phyloP scores from a whole-genome alignment of 2,113 vertebrate genomes.

The Xiphias gladius region DNA sequence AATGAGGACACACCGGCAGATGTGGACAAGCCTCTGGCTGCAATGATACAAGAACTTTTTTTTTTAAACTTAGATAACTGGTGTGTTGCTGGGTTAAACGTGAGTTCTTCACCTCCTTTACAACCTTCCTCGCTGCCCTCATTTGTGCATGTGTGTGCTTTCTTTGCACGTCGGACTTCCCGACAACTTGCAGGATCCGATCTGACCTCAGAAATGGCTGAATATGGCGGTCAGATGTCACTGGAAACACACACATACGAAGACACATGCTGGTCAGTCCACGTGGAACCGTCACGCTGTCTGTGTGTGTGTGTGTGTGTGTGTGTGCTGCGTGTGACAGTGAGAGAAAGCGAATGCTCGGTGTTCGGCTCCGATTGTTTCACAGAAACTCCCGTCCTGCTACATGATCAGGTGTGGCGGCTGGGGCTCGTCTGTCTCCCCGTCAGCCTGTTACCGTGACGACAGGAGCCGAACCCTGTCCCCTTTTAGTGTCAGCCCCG shows the following conservation, averaged over 20 bases:
- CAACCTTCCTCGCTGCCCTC: neutral
- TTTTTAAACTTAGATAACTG: too few relatives aligned
- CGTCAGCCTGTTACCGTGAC: conserved; percentile 76
- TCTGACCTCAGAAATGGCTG: conserved; percentile 25
- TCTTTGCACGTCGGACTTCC: neutral
- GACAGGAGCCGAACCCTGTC: conserved; percentile 79
- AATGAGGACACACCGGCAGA: too few relatives aligned
- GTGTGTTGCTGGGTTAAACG: too few relatives aligned
- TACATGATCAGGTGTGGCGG: conserved; percentile 80
- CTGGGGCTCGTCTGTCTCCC: conserved; percentile 71
- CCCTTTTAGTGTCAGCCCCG: conserved; percentile 78
- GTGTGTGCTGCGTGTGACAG: conserved; percentile 34
- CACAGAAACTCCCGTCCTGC: conserved; percentile 43
- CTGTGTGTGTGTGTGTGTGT: conserved; percentile 24
- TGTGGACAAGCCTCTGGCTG: too few relatives aligned
- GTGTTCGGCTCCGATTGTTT: conserved; percentile 32
- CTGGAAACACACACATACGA: conserved; percentile 2
- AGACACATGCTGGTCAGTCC: conserved; percentile 17
- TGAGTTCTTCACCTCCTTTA: neutral
- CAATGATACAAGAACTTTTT: too few relatives aligned
- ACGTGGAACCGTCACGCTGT: conserved; percentile 5
- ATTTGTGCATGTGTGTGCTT: neutral
- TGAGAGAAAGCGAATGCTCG: conserved; percentile 34
- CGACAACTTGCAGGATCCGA: neutral
- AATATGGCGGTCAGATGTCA: conserved; percentile 38